Percentiles rank a stretch among this genome's conserved stretches.
phyloP scores from a whole-genome alignment of 1,140 invertebrate species.

The Drosophila nannoptera region DNA sequence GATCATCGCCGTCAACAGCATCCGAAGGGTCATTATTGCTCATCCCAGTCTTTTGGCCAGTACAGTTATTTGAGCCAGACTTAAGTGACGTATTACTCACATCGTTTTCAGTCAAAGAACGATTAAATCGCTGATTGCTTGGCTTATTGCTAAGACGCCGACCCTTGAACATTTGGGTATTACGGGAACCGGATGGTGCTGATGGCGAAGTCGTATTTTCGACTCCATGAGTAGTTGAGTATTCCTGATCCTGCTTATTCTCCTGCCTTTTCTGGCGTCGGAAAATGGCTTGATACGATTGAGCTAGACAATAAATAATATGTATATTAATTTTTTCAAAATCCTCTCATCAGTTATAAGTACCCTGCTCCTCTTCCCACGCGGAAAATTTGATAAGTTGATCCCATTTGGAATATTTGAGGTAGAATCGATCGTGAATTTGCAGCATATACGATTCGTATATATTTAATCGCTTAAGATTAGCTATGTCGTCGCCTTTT shows the following conservation, averaged over 20 bases:
- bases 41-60: constrained; percentile 10
- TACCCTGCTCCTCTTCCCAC: constrained; percentile 82
- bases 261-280: constrained; percentile 35
- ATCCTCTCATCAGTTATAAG: not conserved
- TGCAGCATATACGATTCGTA: constrained; percentile 94
- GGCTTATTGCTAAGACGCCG: constrained; percentile 45
- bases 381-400: constrained; percentile 81
- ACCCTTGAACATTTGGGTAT: constrained; percentile 36
- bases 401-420: constrained; percentile 81
- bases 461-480: constrained; percentile 89
- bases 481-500: constrained; percentile 86
- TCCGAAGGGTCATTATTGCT: constrained; percentile 44
- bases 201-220: constrained; percentile 28
- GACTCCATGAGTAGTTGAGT: not conserved
- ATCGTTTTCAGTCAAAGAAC: constrained; percentile 28
- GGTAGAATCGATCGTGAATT: constrained; percentile 89
- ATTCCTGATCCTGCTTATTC: constrained; percentile 15
- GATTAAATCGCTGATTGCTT: constrained; percentile 22
- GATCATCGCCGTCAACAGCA: constrained; percentile 45
- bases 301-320: constrained; percentile 22
- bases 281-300: constrained; percentile 46
- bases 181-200: constrained; percentile 39
- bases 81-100: constrained; percentile 23
- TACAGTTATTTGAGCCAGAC: not conserved
- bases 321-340: not conserved